A percentile compares a stretch with the other conserved stretches of the same genome.
These are phyloP conservation scores for Bombylius discolor DNA, from an alignment of 2,888 invertebrate species.

Conservation along the genomic window DNA sequence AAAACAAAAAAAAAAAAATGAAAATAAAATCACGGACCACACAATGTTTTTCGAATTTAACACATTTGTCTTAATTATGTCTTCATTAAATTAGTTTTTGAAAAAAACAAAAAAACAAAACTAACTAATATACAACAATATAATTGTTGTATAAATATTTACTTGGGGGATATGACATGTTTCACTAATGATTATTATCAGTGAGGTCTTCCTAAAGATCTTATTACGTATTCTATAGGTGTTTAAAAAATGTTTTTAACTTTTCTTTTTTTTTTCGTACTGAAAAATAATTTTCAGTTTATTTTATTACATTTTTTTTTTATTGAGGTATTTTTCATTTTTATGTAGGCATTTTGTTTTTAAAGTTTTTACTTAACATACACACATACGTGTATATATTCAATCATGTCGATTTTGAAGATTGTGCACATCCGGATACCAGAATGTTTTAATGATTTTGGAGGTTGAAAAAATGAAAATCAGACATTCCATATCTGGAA, in stretches of 20 bases:
- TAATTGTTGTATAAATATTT: neutral
- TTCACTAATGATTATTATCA: neutral
- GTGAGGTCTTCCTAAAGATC: neutral
- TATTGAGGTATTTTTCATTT: too few species aligned
- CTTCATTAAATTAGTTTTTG: slow-evolving; percentile 1
- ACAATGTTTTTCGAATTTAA: slow-evolving; percentile 4
- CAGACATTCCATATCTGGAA: too few species aligned
- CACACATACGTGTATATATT: too few species aligned
- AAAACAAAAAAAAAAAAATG: neutral
- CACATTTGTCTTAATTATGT: slow-evolving; percentile 8
- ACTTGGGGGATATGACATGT: neutral
- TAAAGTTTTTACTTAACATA: too few species aligned
- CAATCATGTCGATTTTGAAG: too few species aligned
- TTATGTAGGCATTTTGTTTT: too few species aligned
- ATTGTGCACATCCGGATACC: too few species aligned
- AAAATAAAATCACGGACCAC: slow-evolving; percentile 1
- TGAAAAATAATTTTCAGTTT: neutral
- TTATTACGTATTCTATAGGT: neutral
- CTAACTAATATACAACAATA: neutral
- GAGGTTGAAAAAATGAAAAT: too few species aligned
- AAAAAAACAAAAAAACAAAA: neutral
- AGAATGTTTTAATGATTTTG: too few species aligned
- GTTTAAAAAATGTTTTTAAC: neutral
- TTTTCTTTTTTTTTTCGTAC: neutral
- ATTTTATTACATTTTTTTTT: too few species aligned